Base-by-base conservation (phyloP, 2,888 invertebrate species). In the Myathropa florea region DNA sequence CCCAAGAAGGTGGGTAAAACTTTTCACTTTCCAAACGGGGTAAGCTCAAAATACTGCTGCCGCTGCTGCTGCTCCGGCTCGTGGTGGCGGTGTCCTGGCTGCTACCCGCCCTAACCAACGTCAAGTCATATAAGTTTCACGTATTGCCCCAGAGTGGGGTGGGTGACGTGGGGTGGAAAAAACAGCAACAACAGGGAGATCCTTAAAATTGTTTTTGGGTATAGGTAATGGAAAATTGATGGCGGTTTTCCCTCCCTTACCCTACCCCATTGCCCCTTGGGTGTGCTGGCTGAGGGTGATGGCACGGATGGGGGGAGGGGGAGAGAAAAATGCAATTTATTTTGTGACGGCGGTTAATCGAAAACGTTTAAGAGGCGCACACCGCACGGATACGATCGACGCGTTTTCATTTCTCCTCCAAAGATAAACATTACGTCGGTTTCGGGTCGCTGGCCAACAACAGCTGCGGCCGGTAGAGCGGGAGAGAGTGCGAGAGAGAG, bases 301-400 rank as follows among this genome's bases (percentile, higher is more conserved):
- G 46, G 10, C 9, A 33, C 30, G 30, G 33, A 0, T 4, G 10
- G 14, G 33, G 60, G 60, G 68, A 24, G 63, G 33, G 57, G 12
- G n/a, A n/a, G n/a, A n/a, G n/a, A 83, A 79, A 86, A 86, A 86
- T 86, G 83, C 86, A 86, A 86, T 86, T 86, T 86, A 86, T 86
- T 86, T 86, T 86, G 86, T 86, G 86, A 86, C 86, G 86, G 86
- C 86, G 86, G 86, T 86, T 86, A 86, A 86, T 86, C 86, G 86
- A 86, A 86, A 86, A 86, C 86, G 86, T 86, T 86, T 86, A 86
- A 86, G 83, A 86, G 86, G 86, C 86, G 70, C 83, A 71, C 86
- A 83, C 78, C 46, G 18, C 18, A 46, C 46, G 79, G 86, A 86
- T 86, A 86, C 86, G 83, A 86, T 86, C 86, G 86, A 86, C 83